Evolutionary conservation across 2,888 invertebrate genomes (phyloP).

Genomic region (Flexamia atlantica): DNA sequence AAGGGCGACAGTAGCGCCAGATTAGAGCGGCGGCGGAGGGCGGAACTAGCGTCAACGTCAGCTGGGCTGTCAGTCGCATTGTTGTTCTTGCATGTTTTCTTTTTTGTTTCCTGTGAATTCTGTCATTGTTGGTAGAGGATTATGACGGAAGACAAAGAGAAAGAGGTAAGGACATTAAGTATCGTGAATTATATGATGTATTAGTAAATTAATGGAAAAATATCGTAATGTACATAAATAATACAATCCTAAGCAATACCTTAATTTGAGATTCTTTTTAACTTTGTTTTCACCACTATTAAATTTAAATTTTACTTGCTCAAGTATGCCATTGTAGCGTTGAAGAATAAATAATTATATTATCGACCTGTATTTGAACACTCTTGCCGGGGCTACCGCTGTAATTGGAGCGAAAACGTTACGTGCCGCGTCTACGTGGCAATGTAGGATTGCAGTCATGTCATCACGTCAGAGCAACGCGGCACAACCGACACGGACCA

Average conservation of each 20-base stretch:
- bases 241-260: too few relatives aligned
- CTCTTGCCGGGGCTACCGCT: not conserved
- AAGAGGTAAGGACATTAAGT: constrained; percentile 36
- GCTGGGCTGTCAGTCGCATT: not conserved
- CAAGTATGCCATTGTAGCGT: too few relatives aligned
- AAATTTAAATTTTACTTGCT: too few relatives aligned
- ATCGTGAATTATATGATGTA: too few relatives aligned
- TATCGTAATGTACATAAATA: too few relatives aligned
- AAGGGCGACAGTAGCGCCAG: constrained; percentile 24
- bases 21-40: not conserved
- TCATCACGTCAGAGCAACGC: not conserved
- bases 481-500: not conserved
- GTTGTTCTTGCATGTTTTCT: not conserved
- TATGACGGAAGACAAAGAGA: not conserved
- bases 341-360: too few relatives aligned
- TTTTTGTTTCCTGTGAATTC: not conserved
- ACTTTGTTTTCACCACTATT: too few relatives aligned
- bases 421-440: not conserved
- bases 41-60: constrained; percentile 32
- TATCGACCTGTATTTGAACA: not conserved
- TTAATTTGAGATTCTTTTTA: too few relatives aligned
- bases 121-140: not conserved
- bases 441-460: not conserved
- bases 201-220: too few relatives aligned
- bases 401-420: not conserved